These are phyloP conservation scores for Argynnis bischoffii DNA, from an alignment of 2,888 invertebrate genomes.

Conservation along the genomic window DNA sequence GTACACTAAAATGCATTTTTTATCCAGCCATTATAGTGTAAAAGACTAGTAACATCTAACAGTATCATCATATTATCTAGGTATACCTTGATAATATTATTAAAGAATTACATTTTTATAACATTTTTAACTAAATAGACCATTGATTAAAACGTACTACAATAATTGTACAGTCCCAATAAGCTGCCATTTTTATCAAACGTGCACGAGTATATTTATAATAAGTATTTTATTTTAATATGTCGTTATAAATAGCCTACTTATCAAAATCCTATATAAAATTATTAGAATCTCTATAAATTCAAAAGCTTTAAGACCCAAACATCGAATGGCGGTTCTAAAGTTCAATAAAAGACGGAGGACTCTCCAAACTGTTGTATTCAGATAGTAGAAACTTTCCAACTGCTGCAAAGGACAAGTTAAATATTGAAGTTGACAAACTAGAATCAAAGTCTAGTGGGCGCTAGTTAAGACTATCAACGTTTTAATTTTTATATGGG, in stretches of 20 bases:
- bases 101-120: too few relatives aligned
- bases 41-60: too few relatives aligned
- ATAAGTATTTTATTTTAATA: background rate
- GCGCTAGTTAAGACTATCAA: conserved; percentile 3
- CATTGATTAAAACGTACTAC: too few relatives aligned
- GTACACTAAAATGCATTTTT: too few relatives aligned
- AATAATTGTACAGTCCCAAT: too few relatives aligned
- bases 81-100: too few relatives aligned
- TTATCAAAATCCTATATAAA: too few relatives aligned
- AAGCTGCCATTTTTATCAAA: background rate
- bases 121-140: too few relatives aligned
- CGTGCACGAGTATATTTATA: background rate
- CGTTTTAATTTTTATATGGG: conserved; percentile 4
- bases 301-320: background rate
- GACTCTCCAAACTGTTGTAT: conserved; percentile 52
- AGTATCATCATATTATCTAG: too few relatives aligned
- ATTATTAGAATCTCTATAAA: background rate
- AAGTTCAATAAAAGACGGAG: conserved; percentile 28
- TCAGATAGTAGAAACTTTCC: conserved; percentile 52
- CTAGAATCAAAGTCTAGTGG: conserved; percentile 51
- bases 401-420: conserved; percentile 60
- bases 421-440: conserved; percentile 74
- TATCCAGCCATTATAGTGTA: too few relatives aligned
- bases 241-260: too few relatives aligned
- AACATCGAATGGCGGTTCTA: conserved; percentile 3